phyloP scores from a whole-genome alignment of 2,113 vertebrate genomes.

The Hiodon alosoides region DNA sequence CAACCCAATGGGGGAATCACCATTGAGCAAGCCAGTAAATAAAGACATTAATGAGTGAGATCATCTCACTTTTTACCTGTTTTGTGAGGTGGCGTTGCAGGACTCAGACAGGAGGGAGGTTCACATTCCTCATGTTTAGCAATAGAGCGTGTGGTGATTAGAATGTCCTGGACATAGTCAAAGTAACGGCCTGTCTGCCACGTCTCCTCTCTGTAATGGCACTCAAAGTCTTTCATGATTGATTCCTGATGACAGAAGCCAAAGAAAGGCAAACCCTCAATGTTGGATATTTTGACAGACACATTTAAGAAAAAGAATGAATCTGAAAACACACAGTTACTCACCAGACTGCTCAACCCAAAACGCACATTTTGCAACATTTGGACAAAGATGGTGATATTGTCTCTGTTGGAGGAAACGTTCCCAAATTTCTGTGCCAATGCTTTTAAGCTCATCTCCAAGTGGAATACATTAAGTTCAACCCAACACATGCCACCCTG shows the following conservation, averaged over 20 bases:
- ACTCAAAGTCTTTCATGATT: constrained; percentile 40
- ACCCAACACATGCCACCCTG: constrained; percentile 45
- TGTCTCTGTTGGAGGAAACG: constrained; percentile 41
- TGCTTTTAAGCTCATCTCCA: constrained; percentile 40
- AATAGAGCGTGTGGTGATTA: constrained; percentile 21
- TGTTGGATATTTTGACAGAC: neutral
- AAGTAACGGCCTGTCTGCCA: constrained; percentile 39
- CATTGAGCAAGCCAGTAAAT: too few species aligned
- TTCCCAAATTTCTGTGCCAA: constrained; percentile 41
- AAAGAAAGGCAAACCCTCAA: constrained; percentile 17
- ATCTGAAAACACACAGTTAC: neutral
- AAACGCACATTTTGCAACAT: constrained; percentile 42
- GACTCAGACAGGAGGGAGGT: constrained; percentile 33
- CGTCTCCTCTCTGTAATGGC: constrained; percentile 38
- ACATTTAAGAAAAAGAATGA: neutral
- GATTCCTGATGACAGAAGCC: constrained; percentile 32
- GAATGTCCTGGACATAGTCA: constrained; percentile 36
- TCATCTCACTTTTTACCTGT: constrained; percentile 29
- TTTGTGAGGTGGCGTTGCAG: constrained; percentile 10
- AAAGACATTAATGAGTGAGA: neutral
- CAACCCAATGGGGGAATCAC: neutral
- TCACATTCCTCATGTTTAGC: constrained; percentile 27
- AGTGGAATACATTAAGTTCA: constrained; percentile 38
- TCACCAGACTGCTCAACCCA: constrained; percentile 39
- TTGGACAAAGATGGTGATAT: constrained; percentile 41